Base-by-base conservation (phyloP, 2,888 invertebrate genomes). In the Steinernema carpocapsae region DNA sequence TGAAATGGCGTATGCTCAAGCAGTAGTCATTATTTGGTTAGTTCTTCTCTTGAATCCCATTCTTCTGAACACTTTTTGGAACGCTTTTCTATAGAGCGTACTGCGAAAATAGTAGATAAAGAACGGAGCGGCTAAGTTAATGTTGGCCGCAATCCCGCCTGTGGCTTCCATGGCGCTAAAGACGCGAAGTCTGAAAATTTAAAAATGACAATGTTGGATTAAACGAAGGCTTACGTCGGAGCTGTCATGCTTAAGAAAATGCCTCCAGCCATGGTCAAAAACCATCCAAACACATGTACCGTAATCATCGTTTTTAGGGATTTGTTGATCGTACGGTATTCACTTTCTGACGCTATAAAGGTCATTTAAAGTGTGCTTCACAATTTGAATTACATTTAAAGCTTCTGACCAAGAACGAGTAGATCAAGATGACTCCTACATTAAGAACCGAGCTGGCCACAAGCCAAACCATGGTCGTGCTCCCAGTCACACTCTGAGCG, bases 31-130 rank as follows among this genome's bases (percentile, higher is more conserved):
- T n/a, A n/a, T n/a, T n/a, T n/a, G n/a, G n/a, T n/a, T n/a, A n/a
- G n/a, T n/a, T n/a, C n/a, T n/a, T n/a, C n/a, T n/a, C n/a, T n/a
- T n/a, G n/a, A n/a, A n/a, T n/a, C 48, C 48, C 17, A 48, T n/a
- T 4, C 10, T 4, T 64, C 64, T 17, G 1, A 64, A 37, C 2
- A 64, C 6, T 17, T 32, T 52, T 12, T 7, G 24, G 52, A 52
- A 52, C 24, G 19, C 32, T 1, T 32, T 32, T 37, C 32, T 64
- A 32, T 64, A 64, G 29, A 64, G 32, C 3, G 64, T 32, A 32
- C 64, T 64, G 12, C 64, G 12, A 29, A 64, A 64, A 32, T 64
- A 64, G 64, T 64, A 64, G 64, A 64, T 64, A 32, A 64, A 64
- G 64, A 64, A 64, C 1, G 64, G 64, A 10, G 64, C 64, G 7